Evolutionary conservation across 2,888 invertebrate genomes (phyloP).

Genomic region (Ischnus inquisitorius): DNA sequence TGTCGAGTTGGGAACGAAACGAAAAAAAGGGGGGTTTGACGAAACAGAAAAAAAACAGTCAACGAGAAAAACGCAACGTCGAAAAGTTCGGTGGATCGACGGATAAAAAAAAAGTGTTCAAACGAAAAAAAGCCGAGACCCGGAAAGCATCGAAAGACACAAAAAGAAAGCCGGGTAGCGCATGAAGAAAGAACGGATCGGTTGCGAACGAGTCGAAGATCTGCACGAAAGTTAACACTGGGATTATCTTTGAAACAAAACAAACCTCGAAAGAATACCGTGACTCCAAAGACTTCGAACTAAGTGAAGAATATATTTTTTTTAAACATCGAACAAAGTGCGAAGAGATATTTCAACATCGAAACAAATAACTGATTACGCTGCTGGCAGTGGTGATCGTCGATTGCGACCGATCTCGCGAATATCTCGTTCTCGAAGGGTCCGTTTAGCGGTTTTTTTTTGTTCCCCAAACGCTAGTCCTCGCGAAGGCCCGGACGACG

Average conservation of each 20-base stretch:
- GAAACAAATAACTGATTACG: background rate
- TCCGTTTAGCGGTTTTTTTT: no score
- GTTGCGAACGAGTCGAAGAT: background rate
- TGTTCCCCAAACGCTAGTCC: background rate
- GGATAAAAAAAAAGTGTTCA: background rate
- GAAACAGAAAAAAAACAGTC: conserved; percentile 3
- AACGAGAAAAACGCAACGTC: conserved; percentile 14
- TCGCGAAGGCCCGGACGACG: background rate
- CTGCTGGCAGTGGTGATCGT: conserved; percentile 18
- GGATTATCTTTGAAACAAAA: background rate
- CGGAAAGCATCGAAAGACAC: conserved; percentile 11
- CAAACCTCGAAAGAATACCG: background rate
- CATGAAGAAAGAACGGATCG: background rate
- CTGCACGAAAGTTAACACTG: background rate
- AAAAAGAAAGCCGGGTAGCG: background rate
- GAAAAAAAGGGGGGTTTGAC: conserved; percentile 13
- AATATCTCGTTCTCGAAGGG: no score
- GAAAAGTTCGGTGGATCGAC: conserved; percentile 30
- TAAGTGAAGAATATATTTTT: background rate
- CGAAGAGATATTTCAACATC: background rate
- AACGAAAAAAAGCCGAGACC: background rate
- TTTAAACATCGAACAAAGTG: background rate
- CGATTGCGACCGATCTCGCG: background rate
- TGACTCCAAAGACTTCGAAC: background rate
- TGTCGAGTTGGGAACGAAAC: conserved; percentile 40